These are phyloP conservation scores for Thymelicus sylvestris DNA, from an alignment of 2,888 invertebrate genomes.

Conservation along the genomic window DNA sequence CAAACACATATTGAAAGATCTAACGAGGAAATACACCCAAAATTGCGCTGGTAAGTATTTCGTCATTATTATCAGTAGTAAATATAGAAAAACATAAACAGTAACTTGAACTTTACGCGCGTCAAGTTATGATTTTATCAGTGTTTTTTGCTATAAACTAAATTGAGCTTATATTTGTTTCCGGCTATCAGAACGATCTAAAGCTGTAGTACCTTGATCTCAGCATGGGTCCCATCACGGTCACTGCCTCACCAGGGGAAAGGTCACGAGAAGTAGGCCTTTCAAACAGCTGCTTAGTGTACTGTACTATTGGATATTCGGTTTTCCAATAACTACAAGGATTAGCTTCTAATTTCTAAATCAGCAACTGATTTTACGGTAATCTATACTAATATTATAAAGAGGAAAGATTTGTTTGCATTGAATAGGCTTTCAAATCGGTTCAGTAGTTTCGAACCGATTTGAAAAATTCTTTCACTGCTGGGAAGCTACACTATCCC, in stretches of 20 bases:
- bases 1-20: too few species aligned
- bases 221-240: slow-evolving; percentile 6
- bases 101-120: slow-evolving; percentile 5
- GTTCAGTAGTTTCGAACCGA: too few species aligned
- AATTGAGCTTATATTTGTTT: slow-evolving; percentile 11
- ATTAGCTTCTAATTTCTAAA: too few species aligned
- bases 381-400: too few species aligned
- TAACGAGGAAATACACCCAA: too few species aligned
- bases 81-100: background rate
- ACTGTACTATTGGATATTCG: background rate
- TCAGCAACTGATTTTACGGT: too few species aligned
- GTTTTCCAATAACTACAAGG: background rate
- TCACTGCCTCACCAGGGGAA: background rate
- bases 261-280: slow-evolving; percentile 8
- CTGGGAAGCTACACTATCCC: too few species aligned
- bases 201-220: background rate
- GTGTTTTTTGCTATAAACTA: slow-evolving; percentile 9
- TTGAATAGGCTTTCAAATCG: too few species aligned
- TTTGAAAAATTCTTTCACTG: too few species aligned
- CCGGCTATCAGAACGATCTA: background rate
- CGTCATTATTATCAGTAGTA: too few species aligned
- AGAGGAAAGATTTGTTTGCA: too few species aligned
- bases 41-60: too few species aligned
- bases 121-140: background rate
- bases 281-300: background rate